Evolutionary conservation across 2,113 vertebrate species (phyloP), one percentile per base, ranked within the genome.

Genomic region (Triplophysa rosa): DNA sequence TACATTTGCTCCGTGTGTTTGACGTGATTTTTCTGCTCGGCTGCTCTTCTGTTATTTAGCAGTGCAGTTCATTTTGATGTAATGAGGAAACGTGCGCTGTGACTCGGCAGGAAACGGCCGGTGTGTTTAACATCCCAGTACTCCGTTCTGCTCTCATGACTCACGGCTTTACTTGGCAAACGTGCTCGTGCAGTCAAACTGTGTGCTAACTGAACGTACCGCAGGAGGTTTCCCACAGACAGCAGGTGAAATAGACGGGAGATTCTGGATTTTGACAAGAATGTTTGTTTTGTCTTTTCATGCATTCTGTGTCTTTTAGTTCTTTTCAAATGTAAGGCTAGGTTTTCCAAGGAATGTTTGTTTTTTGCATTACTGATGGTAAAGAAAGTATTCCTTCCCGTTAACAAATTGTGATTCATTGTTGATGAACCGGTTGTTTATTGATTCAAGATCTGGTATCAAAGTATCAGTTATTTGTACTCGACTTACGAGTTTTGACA

Each of bases 41-140:
- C 58, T 69, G 6, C 52, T 59, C 26, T 37, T 45, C 70, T 79
- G 74, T 77, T 70, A 26, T 86, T 69, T 89, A 90, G 86, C 87
- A 90, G 67, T 47, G 82, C 82, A 75, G 81, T 84, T 90, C 89
- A 92, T 90, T 89, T 85, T 84, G 1, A 47, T 82, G 85, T 89
- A 89, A 90, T 90, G 84, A 89, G 85, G 90, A 87, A 90, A 89
- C 86, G 85, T 87, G 87, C 61, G 69, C 86, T 88, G 89, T 89
- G 88, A 89, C 87, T 89, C 89, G 88, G 89, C 88, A 88, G 87
- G 88, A 91, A 89, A 85, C 82, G 80, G 83, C 81, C 49, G 84
- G 66, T 88, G 89, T 91, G 87, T 87, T 91, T 89, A 84, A 89
- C 88, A 89, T 92, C 90, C 82, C 89, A 84, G 79, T 78, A 84